Base-by-base conservation (phyloP, 2,113 vertebrate genomes). In the Urocolius indicus region DNA sequence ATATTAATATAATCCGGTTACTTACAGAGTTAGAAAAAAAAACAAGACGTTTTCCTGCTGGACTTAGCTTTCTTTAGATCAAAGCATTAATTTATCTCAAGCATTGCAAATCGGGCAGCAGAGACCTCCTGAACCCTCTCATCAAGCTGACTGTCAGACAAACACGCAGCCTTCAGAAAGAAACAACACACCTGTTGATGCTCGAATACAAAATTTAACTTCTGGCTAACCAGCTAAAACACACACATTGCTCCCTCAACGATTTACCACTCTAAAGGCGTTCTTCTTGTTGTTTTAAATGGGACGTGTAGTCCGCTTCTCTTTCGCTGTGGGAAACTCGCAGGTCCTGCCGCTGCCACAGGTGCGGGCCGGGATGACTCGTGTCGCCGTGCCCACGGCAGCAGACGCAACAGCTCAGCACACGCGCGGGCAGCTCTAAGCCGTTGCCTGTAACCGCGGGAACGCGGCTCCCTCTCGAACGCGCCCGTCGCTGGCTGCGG, bases 301-400 rank as follows among this genome's bases (percentile, higher is more conserved):
- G 65, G 27, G 48, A 21, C 14, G 4, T 0, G 8, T 30, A 49
- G 6, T 2, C 1, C 36, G 2, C 8, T 27, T 45, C 6, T 11
- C 15, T 9, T 2, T 9, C 45, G 58, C 48, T 3, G 62, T 0
- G 78, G 36, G 58, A 23, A 41, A 10, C 10, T 0, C 0, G 43
- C 16, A 10, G 63, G 5, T 24, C 3, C 61, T 0, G 8, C 77
- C 34, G 89, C 54, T 16, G 69, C 72, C 2, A 4, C 51, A 1
- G 0, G 36, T 0, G 19, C 5, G 74, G 90, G 69, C 77, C 66
- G 26, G n/a, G 38, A 22, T 0, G 4, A 12, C 1, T 0, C 0
- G 32, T 1, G 29, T 0, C 8, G 18, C 0, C 4, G 21, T 5
- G 43, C 0, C 14, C 45, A 1, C 2, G 9, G 59, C 76, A 41